A percentile compares a stretch with the other conserved stretches of the same genome.
Conservation (phyloP, 2,797 vertebrate species). For the Tenualosa ilisha region DNA sequence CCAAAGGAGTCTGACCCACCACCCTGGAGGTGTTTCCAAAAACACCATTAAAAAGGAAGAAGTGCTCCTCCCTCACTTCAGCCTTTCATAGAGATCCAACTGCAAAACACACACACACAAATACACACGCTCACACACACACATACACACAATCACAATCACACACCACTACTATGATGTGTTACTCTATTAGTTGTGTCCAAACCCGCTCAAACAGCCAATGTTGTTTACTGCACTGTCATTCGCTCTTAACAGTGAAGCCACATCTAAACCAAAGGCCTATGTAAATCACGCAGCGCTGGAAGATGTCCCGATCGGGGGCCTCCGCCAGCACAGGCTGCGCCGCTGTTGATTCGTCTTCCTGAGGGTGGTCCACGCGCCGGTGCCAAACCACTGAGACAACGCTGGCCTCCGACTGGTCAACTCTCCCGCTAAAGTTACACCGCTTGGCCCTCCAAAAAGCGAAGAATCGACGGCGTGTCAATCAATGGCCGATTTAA, state of each 20-base stretch:
- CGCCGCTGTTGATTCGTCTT: background rate
- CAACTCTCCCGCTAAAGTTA: background rate
- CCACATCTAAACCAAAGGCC: conserved; percentile 14
- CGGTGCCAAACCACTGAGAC: background rate
- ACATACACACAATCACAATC: background rate
- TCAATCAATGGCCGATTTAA: background rate
- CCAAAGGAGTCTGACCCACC: background rate
- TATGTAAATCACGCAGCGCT: conserved; percentile 22
- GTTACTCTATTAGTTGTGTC: conserved; percentile 24
- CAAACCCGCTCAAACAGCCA: conserved; percentile 10
- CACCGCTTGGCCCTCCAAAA: background rate
- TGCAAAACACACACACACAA: background rate
- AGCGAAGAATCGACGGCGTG: background rate
- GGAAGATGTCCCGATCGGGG: background rate
- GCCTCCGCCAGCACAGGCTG: background rate
- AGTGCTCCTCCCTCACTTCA: background rate
- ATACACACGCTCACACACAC: background rate
- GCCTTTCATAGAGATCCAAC: background rate
- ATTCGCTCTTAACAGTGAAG: conserved; percentile 28
- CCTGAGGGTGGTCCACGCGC: background rate
- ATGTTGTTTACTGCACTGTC: conserved; percentile 26
- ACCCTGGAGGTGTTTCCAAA: background rate
- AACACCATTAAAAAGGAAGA: background rate
- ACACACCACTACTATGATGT: background rate
- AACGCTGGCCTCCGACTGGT: background rate